Evolutionary conservation across 2,113 vertebrate species (phyloP).

Genomic region (Sebastes fasciatus): DNA sequence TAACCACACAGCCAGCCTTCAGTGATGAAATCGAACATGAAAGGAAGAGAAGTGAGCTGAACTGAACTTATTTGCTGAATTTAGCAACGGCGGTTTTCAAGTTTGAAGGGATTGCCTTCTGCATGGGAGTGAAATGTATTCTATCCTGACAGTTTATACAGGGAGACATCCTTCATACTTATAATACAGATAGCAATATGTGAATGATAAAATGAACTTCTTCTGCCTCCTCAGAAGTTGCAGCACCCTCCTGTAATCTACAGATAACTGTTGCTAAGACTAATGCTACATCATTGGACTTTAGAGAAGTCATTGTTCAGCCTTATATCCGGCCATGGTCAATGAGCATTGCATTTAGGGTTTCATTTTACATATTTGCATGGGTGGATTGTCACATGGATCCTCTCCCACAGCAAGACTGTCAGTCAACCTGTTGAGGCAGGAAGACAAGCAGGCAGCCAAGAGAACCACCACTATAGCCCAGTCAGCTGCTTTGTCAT

Average conservation of each 20-base stretch:
- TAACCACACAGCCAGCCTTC: conserved; percentile 13
- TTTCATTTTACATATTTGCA: conserved; percentile 36
- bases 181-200: background rate
- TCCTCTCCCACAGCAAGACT: conserved; percentile 9
- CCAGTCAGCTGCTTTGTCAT: conserved; percentile 72
- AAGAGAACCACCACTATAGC: conserved; percentile 41
- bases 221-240: background rate
- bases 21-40: conserved; percentile 16
- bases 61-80: background rate
- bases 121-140: conserved; percentile 9
- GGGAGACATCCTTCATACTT: background rate
- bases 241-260: background rate
- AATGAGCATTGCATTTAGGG: conserved; percentile 11
- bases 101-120: conserved; percentile 23
- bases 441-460: conserved; percentile 18
- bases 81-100: conserved; percentile 2
- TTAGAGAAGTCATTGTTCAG: conserved; percentile 4
- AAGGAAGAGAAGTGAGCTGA: conserved; percentile 17
- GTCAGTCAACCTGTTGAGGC: conserved; percentile 42
- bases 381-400: conserved; percentile 37
- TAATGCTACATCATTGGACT: background rate
- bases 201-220: background rate
- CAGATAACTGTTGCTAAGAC: background rate
- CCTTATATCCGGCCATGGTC: background rate
- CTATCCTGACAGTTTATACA: background rate